Evolutionary conservation across 2,113 vertebrate genomes (phyloP).

Genomic region (Odobenus rosmarus): DNA sequence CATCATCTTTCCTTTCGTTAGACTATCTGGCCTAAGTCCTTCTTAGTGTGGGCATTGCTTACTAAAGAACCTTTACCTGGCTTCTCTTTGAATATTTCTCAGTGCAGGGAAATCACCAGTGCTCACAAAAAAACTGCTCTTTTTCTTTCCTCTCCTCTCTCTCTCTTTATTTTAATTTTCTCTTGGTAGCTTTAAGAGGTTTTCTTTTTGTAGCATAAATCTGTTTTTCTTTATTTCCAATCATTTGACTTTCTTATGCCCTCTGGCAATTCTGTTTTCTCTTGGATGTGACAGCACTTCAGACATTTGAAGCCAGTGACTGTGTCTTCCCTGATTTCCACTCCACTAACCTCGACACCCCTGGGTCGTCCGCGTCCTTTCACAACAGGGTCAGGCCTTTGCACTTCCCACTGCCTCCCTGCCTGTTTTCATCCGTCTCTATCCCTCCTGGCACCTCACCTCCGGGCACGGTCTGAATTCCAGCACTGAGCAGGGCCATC

Average conservation of each 20-base stretch:
- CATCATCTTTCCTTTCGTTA: background rate
- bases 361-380: background rate
- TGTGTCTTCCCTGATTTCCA: background rate
- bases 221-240: background rate
- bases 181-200: background rate
- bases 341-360: background rate
- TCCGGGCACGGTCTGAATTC: background rate
- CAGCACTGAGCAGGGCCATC: background rate
- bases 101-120: background rate
- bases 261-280: background rate
- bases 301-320: background rate
- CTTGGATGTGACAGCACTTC: background rate
- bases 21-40: too few species aligned
- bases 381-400: background rate
- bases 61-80: background rate
- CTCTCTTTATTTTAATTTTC: background rate
- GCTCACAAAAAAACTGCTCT: background rate
- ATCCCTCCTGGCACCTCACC: background rate
- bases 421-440: background rate
- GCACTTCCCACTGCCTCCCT: background rate
- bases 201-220: background rate
- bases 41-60: background rate
- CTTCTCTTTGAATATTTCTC: background rate
- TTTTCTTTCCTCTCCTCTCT: background rate
- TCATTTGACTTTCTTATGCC: background rate